These are phyloP conservation scores for Sylvicola cinctus DNA, from an alignment of 2,888 invertebrate species.

Conservation along the genomic window DNA sequence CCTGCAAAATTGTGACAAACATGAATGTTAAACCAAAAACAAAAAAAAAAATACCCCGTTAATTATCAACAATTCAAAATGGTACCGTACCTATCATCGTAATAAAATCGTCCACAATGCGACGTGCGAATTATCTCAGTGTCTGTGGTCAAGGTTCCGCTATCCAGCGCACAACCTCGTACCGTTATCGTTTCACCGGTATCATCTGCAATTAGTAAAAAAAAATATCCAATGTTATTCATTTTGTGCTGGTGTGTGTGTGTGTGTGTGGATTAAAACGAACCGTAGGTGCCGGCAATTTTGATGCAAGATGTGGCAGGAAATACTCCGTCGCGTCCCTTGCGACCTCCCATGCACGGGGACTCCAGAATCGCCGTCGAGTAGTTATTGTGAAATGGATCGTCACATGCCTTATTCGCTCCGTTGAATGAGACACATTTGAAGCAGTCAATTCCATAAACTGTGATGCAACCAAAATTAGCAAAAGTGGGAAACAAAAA, in stretches of 20 bases:
- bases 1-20: slow-evolving; percentile 30
- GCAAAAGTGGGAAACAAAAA: neutral
- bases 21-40: neutral
- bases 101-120: slow-evolving; percentile 91
- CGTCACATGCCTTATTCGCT: slow-evolving; percentile 71
- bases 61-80: no score
- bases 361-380: slow-evolving; percentile 64
- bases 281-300: slow-evolving; percentile 79
- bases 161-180: slow-evolving; percentile 87
- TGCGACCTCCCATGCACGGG: slow-evolving; percentile 86
- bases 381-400: slow-evolving; percentile 87
- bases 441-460: slow-evolving; percentile 75
- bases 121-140: slow-evolving; percentile 93
- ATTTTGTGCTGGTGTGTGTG: neutral
- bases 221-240: no score
- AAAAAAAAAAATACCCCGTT: slow-evolving; percentile 2
- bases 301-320: slow-evolving; percentile 96
- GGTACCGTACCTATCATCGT: slow-evolving; percentile 62
- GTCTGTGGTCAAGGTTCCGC: slow-evolving; percentile 86
- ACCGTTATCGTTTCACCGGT: slow-evolving; percentile 64
- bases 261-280: neutral
- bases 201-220: slow-evolving; percentile 35
- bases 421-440: slow-evolving; percentile 88
- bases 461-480: slow-evolving; percentile 17
- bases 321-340: slow-evolving; percentile 79